Base-by-base conservation (phyloP, 1,140 invertebrate genomes). In the Ostrea edulis region DNA sequence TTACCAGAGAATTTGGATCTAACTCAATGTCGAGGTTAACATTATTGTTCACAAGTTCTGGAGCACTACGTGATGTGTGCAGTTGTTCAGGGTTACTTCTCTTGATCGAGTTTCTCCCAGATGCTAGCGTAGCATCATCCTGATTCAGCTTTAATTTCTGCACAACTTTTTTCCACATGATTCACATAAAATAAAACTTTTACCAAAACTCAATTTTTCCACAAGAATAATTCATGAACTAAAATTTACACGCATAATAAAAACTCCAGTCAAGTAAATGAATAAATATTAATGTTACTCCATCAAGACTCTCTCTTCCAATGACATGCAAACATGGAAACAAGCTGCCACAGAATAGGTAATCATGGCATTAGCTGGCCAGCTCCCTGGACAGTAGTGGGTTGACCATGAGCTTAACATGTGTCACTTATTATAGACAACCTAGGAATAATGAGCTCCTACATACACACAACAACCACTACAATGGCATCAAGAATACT, bases 111-210 rank as follows among this genome's bases (percentile, higher is more conserved):
- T n/a, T 77, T 25, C 68, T 77, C 68, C 29, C 68, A 25, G 65
- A 68, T 4, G 9, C 68, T 77, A 77, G 12, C 2, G 68, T 29
- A 8, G 11, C 68, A 29, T 77, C 68, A 9, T 77, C 68, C 12
- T 25, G 68, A 35, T 25, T 77, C 68, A 9, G 22, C 14, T 77
- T 77, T 25, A 22, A 77, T 77, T 77, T 77, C 68, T 77, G 68
- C 68, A 77, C 25, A 22, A 77, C 68, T 77, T 77, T 77, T 77
- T 77, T 77, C 68, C 68, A 77, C 68, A 77, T 77, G 68, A 77
- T 77, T 77, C 68, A 77, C 68, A 29, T 29, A 14, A 77, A 77
- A 35, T 29, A 25, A 44, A 44, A 44, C 35, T 44, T 35, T 77
- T 14, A 29, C 14, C 29, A 22, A 77, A 29, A 9, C 25, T 25